Evolutionary conservation across 2,797 vertebrate species (phyloP), one percentile per base, ranked within the genome.

Genomic region (Eptatretus atami): DNA sequence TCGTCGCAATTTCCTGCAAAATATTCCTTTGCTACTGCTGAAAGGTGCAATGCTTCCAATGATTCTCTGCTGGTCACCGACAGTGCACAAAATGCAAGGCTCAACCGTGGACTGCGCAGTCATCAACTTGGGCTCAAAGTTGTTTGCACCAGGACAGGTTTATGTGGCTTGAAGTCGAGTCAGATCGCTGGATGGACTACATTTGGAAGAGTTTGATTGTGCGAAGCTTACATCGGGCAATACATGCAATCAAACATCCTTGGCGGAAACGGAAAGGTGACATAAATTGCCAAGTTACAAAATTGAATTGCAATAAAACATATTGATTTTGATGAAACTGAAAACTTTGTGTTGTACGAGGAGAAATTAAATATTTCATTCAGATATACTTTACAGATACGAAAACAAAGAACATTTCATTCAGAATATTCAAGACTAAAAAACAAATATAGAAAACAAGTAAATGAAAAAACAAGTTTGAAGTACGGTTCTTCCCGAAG

Each of bases 1-100:
- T 61, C 57, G n/a, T n/a, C 25, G n/a, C 57, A 61, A 25, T 61
- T 61, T 25, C 57, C 57, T 61, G 57, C 57, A n/a, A 61, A 61
- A 12, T 61, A 61, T 61, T 61, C 57, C n/a, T 61, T 61, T 61
- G 57, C 9, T n/a, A 61, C 57, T 61, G 57, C 57, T 10, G 57
- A 61, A 61, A 61, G 57, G 25, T 25, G 57, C 57, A 61, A 61
- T 61, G 57, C 57, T 61, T n/a, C 57, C 57, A 61, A 9, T 61
- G 15, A 61, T 61, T 25, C 2, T 61, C 25, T 61, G 57, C 10
- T 61, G 57, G 57, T n/a, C 9, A n/a, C 12, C 57, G 25, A 61
- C 12, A 12, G 57, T 61, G 11, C 57, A 61, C 57, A 61, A 61
- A 61, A 61, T 61, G 9, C 57, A 61, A 25, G 57, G 9, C n/a